A percentile compares a stretch with the other conserved stretches of the same genome.
These are phyloP conservation scores for Xenopus laevis DNA, from an alignment of 2,113 vertebrate species.

Conservation along the genomic window DNA sequence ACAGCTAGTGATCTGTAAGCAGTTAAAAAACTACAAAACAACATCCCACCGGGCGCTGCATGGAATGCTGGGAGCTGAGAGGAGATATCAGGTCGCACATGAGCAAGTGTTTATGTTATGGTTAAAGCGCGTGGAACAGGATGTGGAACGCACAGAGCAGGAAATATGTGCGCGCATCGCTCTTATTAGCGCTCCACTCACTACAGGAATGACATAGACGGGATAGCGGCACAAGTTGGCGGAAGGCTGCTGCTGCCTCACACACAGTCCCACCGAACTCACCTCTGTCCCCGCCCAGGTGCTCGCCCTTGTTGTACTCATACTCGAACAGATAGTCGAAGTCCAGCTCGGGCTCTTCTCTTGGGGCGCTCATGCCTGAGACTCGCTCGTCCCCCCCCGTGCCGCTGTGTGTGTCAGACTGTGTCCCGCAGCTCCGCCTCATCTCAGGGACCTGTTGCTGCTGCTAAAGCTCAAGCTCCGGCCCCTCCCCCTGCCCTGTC, in stretches of 20 bases:
- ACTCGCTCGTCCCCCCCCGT: constrained; percentile 3
- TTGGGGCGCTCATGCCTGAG: constrained; percentile 72
- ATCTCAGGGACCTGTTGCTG: constrained; percentile 36
- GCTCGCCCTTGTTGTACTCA: constrained; percentile 73
- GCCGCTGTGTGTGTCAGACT: constrained; percentile 10
- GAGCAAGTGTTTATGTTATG: too few relatives aligned
- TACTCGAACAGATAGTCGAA: constrained; percentile 85
- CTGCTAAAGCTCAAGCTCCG: neutral
- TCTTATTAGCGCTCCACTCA: too few relatives aligned
- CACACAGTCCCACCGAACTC: constrained; percentile 50
- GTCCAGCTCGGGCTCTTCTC: constrained; percentile 78
- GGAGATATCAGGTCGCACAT: too few relatives aligned
- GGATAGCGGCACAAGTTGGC: neutral
- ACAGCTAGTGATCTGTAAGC: too few relatives aligned
- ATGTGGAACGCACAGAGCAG: too few relatives aligned
- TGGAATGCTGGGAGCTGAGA: neutral
- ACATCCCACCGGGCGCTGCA: too few relatives aligned
- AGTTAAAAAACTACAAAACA: too few relatives aligned
- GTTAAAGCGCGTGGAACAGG: too few relatives aligned
- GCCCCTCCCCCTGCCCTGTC: constrained; percentile 10
- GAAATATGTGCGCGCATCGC: too few relatives aligned
- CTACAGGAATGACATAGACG: neutral
- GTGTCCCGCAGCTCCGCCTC: constrained; percentile 24
- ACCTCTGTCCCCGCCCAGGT: constrained; percentile 65
- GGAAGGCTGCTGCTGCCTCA: neutral